Base-by-base conservation (phyloP, 2,113 vertebrate genomes). In the Excalfactoria chinensis region DNA sequence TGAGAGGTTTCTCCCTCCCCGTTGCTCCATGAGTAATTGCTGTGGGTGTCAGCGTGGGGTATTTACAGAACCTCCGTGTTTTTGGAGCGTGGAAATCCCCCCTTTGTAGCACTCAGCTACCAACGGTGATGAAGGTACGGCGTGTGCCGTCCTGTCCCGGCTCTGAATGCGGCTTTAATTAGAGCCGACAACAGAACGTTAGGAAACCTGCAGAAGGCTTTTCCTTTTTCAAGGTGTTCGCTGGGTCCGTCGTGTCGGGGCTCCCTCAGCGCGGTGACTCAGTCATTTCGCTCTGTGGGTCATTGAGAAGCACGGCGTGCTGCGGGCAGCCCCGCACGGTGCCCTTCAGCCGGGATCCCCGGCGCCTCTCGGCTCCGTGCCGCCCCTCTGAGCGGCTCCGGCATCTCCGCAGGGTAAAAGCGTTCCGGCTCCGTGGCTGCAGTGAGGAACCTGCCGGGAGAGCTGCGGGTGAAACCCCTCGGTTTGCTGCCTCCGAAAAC, bases 401-500 rank as follows among this genome's bases (percentile, higher is more conserved):
- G 48, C 13, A 49, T 14, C 48, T 49, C 25, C 23, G 25, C 23
- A 77, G 44, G 40, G 66, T 41, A 43, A 85, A 81, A 55, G 26
- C 60, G 2, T 73, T 63, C 40, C 40, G 59, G 55, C 43, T 34
- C 3, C 8, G 32, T 20, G 60, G 64, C 48, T 78, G 4, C 21
- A 12, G 34, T 30, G 84, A 78, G 84, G 86, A 68, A 53, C 76
- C 85, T 88, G 62, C 41, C 55, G 85, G 95, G 82, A 84, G 88
- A 94, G 68, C 64, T 79, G 70, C 4, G 25, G 19, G 43, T 56
- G 90, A 95, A 93, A 72, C 79, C 88, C 93, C 72, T 96, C 86
- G 44, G 81, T 97, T 95, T 92, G 94, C 93, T 89, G 95, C 96
- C 90, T 96, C 93, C 96, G 89, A 95, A 97, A 97, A 96, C 84